Evolutionary conservation across 2,888 invertebrate genomes (phyloP).

Genomic region (Pandemis corylana): DNA sequence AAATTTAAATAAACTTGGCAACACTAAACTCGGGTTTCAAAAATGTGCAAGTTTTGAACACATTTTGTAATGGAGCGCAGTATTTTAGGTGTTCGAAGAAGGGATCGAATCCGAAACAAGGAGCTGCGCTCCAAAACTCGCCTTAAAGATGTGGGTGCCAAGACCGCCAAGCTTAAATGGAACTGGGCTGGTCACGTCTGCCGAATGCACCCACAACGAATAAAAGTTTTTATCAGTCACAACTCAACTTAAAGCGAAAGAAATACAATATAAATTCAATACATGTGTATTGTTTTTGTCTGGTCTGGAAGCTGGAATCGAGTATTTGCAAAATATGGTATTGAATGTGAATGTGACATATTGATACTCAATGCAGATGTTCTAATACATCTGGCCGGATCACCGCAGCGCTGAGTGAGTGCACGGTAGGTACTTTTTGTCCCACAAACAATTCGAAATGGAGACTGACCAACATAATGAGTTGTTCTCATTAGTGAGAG

Average conservation of each 20-base stretch:
- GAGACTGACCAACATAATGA: slow-evolving; percentile 34
- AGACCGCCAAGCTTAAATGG: too few relatives aligned
- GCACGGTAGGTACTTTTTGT: slow-evolving; percentile 16
- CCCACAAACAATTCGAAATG: slow-evolving; percentile 25
- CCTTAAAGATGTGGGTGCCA: too few relatives aligned
- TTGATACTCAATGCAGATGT: neutral
- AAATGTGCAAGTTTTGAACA: too few relatives aligned
- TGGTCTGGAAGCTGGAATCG: neutral
- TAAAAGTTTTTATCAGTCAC: neutral
- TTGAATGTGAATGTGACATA: neutral
- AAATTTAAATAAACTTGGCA: neutral
- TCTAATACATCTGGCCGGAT: neutral
- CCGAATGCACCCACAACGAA: too few relatives aligned
- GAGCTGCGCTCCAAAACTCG: too few relatives aligned
- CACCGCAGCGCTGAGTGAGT: neutral
- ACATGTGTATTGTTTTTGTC: neutral
- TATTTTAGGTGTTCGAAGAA: too few relatives aligned
- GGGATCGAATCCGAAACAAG: too few relatives aligned
- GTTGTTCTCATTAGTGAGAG: slow-evolving; percentile 16
- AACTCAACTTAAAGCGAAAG: neutral
- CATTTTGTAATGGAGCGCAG: too few relatives aligned
- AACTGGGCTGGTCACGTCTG: too few relatives aligned
- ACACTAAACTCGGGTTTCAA: neutral
- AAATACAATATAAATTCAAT: neutral
- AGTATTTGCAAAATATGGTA: neutral